Conservation (phyloP, 2,888 invertebrate genomes). For the Morinoia aosen region DNA sequence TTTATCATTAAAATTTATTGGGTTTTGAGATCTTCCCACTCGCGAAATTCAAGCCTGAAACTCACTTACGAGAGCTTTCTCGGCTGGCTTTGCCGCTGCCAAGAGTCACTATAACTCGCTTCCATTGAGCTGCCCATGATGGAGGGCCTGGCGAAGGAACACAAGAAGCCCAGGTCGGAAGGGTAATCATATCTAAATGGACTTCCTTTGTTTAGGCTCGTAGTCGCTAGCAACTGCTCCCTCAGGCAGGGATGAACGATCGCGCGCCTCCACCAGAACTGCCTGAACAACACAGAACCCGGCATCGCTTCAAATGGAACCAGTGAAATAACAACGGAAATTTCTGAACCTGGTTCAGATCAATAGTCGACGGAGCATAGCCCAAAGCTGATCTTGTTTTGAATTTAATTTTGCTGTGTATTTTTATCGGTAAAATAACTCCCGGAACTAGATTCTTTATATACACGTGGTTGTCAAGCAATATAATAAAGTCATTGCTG, state of each 20-base stretch:
- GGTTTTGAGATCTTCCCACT: neutral
- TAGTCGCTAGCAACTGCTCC: neutral
- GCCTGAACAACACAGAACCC: neutral
- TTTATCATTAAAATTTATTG: neutral
- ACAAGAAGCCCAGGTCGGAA: constrained; percentile 49
- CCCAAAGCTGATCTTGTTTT: no score
- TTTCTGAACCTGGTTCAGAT: neutral
- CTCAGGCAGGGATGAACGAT: neutral
- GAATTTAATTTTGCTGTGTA: no score
- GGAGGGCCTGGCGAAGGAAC: neutral
- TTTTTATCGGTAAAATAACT: no score
- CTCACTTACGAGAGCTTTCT: neutral
- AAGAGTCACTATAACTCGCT: constrained; percentile 32
- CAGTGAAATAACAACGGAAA: neutral
- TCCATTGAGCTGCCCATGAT: constrained; percentile 24
- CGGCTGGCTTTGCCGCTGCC: constrained; percentile 8
- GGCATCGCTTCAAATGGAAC: neutral
- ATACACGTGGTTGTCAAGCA: no score
- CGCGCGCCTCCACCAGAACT: neutral
- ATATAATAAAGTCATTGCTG: no score
- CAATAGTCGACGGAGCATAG: no score
- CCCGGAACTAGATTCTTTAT: no score
- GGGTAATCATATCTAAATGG: constrained; percentile 52
- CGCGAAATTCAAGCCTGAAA: neutral
- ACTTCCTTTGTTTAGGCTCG: constrained; percentile 39